Base-by-base conservation (phyloP, 2,113 vertebrate genomes). In the Colinus virginianus region DNA sequence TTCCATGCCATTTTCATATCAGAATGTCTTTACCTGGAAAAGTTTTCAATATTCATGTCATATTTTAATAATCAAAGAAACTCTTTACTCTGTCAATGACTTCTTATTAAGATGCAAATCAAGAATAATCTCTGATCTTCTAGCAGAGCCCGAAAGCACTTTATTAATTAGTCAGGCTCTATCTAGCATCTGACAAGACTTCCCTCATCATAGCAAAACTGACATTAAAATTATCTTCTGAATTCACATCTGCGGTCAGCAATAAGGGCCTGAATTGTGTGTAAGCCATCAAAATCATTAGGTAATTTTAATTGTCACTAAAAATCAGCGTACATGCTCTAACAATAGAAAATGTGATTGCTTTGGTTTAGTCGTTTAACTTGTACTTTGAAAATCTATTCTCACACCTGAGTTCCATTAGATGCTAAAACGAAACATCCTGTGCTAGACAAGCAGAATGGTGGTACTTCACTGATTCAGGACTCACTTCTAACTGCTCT, bases 31-130 rank as follows among this genome's bases (percentile, higher is more conserved):
- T 69, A 87, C 66, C 78, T 94, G 61, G 61, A 79, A 85, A 84
- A 91, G 9, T 26, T 36, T 92, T 81, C 61, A 87, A 83, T 68
- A 89, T 40, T 78, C 48, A 77, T 49, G 42, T 63, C 15, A 4
- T 59, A 70, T 80, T 90, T 87, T 74, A 91, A 93, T 69, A 92
- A 90, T 55, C 75, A 87, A 83, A 91, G 49, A 23, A 85, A 90
- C 32, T 79, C 51, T 61, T 91, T 90, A 74, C 1, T 1, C n/a
- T 7, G 8, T 22, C 63, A 90, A 87, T 49, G 43, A 77, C 74
- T 90, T 90, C 81, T 84, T 87, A 92, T 89, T 87, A 95, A 89
- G 78, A 87, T 91, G 68, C 26, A 94, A 91, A 91, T 79, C 69
- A 89, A 87, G 25, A 91, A 74, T 49, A 49, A 79, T 63, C 28